Evolutionary conservation across 2,113 vertebrate species (phyloP), one percentile per base, ranked within the genome.

Genomic region (Uria aalge): DNA sequence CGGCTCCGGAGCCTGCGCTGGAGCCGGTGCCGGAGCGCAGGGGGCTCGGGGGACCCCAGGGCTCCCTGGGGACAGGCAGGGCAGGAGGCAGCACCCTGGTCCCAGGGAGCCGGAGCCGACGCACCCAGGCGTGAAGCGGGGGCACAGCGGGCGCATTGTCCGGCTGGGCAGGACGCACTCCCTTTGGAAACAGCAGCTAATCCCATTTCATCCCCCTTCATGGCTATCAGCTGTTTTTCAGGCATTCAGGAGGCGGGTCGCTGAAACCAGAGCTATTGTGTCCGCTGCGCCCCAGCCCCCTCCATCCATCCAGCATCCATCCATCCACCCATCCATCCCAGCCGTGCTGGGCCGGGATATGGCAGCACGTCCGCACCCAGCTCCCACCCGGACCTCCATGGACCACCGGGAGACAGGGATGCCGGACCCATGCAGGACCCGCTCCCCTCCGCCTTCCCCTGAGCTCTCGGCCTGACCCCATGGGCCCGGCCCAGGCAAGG

Each of bases 201-300:
- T 98, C 97, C 97, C 95, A 95, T 86, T 97, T 97, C 94, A 96
- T 98, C 97, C 97, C 96, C 89, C 79, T 73, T 38, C 94, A 74
- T 6, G 92, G 93, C 91, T 90, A 97, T 97, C 98, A 98, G 97
- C 97, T 98, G 97, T 97, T 98, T 98, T 96, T 47, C 95, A 98
- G 94, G 96, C 96, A 94, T 87, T 85, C 87, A 72, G 94, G 94
- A 95, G 90, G 96, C 84, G 75, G 96, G 84, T 60, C 80, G 88
- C 75, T 95, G 93, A 94, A 97, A 96, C 43, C 89, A 17, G 94
- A 96, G 92, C 94, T 87, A 91, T 95, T 96, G 95, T 96, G 81
- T 63, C 73, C 4, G 7, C 90, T 2, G 1, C 5, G 13, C n/a
- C 95, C 96, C 96, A 96, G 87, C 92, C 94, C 92, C 93, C 92